phyloP scores from a whole-genome alignment of 2,888 invertebrate genomes.

The Xestia rhomboidea region DNA sequence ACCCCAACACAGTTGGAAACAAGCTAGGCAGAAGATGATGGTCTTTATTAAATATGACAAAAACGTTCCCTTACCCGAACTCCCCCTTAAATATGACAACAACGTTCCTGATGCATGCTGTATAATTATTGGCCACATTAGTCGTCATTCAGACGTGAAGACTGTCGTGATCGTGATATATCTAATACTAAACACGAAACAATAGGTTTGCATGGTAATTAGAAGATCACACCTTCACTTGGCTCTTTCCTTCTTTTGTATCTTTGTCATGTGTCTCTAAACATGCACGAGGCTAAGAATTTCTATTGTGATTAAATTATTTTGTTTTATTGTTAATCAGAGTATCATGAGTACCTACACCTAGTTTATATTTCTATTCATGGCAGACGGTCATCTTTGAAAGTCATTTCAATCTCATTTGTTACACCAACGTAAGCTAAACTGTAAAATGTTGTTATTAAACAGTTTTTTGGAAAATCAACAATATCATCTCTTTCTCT shows the following conservation, averaged over 20 bases:
- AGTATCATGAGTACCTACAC: no score
- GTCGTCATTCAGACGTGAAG: constrained; percentile 49
- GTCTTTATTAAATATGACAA: not conserved
- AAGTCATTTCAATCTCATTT: not conserved
- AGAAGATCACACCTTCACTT: constrained; percentile 52
- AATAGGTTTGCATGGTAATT: constrained; percentile 50
- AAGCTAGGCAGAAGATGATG: no score
- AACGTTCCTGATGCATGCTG: not conserved
- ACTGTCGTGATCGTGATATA: constrained; percentile 47
- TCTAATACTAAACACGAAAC: constrained; percentile 49
- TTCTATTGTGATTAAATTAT: constrained; percentile 35
- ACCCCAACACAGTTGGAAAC: no score
- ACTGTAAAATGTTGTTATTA: not conserved
- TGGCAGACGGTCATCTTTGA: constrained; percentile 1
- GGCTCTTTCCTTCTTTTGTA: constrained; percentile 40
- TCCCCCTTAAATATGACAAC: not conserved
- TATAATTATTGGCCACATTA: constrained; percentile 49
- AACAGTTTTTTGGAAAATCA: not conserved
- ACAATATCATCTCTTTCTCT: no score
- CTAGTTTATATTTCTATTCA: not conserved
- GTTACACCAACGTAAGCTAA: not conserved
- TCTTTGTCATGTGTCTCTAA: constrained; percentile 16
- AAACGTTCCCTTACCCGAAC: no score
- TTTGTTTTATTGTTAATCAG: not conserved
- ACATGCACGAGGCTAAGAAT: constrained; percentile 18